Percentiles rank a stretch among this genome's conserved stretches.
Conservation (phyloP, 2,797 vertebrate genomes). For the Coregonus suidteri region DNA sequence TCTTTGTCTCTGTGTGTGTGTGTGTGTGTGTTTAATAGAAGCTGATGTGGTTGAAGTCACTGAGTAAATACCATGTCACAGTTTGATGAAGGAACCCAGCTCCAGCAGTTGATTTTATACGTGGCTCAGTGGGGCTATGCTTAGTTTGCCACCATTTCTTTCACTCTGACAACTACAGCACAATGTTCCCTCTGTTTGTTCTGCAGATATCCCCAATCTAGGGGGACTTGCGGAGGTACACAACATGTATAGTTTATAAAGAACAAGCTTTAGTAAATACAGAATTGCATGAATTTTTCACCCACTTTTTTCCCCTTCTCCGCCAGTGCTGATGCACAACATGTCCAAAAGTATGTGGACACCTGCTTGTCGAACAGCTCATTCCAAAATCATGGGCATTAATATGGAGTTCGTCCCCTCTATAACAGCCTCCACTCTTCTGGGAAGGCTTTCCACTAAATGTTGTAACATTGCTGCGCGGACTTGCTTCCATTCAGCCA, state of each 20-base stretch:
- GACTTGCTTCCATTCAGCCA: too few relatives aligned
- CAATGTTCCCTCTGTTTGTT: conserved; percentile 53
- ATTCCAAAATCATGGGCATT: too few relatives aligned
- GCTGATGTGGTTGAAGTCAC: conserved; percentile 20
- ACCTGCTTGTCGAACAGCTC: too few relatives aligned
- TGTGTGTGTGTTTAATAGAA: conserved; percentile 12
- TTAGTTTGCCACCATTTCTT: conserved; percentile 37
- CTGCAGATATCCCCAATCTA: conserved; percentile 27
- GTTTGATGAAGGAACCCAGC: conserved; percentile 34
- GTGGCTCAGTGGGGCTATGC: conserved; percentile 47
- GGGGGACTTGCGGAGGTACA: conserved; percentile 40
- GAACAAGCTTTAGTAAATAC: conserved; percentile 46
- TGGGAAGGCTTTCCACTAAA: too few relatives aligned
- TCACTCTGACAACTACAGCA: conserved; percentile 37
- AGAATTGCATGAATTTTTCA: neutral
- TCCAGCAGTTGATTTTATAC: conserved; percentile 44
- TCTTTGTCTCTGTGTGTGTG: too few relatives aligned
- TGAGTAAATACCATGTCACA: conserved; percentile 31
- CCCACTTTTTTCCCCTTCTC: neutral
- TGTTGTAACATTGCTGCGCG: too few relatives aligned
- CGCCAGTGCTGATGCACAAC: neutral
- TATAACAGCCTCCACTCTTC: too few relatives aligned
- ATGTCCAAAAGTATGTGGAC: too few relatives aligned
- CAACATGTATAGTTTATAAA: conserved; percentile 54
- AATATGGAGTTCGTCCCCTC: too few relatives aligned